Conservation (phyloP, 2,888 invertebrate genomes). For the Cosmia trapezina region DNA sequence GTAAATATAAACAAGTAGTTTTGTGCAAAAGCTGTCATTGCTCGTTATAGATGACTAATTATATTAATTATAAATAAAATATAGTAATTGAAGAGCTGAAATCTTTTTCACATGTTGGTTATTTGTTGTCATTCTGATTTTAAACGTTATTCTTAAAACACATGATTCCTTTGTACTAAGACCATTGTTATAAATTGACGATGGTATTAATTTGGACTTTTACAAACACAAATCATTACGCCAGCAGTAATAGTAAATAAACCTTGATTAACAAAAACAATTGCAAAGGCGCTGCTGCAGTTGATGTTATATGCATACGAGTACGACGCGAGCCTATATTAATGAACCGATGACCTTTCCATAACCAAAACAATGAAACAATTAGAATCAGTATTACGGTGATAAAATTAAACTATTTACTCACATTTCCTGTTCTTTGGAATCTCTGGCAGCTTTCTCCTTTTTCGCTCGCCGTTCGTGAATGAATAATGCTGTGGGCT, state of each 20-base stretch:
- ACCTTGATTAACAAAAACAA: conserved; percentile 12
- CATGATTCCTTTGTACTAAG: not conserved
- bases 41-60: not conserved
- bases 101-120: not conserved
- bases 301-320: conserved; percentile 20
- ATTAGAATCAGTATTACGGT: not conserved
- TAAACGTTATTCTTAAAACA: not conserved
- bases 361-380: conserved; percentile 1
- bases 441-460: conserved; percentile 96
- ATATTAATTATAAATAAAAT: not conserved
- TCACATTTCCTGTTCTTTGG: conserved; percentile 97
- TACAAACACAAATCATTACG: conserved; percentile 30
- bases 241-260: conserved; percentile 43
- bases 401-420: conserved; percentile 68
- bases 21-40: not conserved
- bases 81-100: not conserved
- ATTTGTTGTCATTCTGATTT: not conserved
- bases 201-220: not conserved
- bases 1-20: not conserved
- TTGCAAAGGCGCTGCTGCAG: conserved; percentile 72
- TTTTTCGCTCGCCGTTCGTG: conserved; percentile 91
- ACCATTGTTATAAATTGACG: conserved; percentile 2
- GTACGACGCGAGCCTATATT: conserved; percentile 54
- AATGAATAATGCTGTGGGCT: conserved; percentile 84
- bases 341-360: conserved; percentile 39